phyloP scores from a whole-genome alignment of 2,888 invertebrate species.

The Cosmopolites sordidus region DNA sequence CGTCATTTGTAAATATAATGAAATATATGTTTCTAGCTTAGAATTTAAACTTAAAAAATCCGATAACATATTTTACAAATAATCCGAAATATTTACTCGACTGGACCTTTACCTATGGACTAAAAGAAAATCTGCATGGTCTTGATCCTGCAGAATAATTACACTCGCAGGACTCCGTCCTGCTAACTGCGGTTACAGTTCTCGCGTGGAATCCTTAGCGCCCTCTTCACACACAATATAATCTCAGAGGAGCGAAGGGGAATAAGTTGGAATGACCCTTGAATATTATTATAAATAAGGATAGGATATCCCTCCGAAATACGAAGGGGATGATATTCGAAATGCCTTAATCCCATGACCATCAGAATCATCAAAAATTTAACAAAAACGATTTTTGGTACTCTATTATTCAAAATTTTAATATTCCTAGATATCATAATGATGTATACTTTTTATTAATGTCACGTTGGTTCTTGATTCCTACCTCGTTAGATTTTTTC shows the following conservation, averaged over 20 bases:
- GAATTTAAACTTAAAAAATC: too few species aligned
- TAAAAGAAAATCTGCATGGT: constrained; percentile 16
- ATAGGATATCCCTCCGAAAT: background rate
- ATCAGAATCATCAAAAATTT: too few species aligned
- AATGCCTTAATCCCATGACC: background rate
- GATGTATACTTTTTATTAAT: too few species aligned
- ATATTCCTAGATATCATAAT: too few species aligned
- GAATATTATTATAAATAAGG: constrained; percentile 20
- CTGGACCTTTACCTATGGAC: background rate
- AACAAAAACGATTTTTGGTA: too few species aligned
- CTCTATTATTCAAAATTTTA: too few species aligned
- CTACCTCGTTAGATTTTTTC: too few species aligned
- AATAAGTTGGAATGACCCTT: constrained; percentile 23
- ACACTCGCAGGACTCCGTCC: constrained; percentile 24
- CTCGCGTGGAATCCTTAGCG: constrained; percentile 21
- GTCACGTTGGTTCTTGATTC: too few species aligned
- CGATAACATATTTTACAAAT: too few species aligned
- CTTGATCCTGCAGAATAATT: constrained; percentile 27
- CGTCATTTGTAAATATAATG: too few species aligned
- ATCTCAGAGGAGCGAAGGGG: constrained; percentile 20
- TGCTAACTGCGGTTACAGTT: constrained; percentile 22
- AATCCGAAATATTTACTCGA: too few species aligned
- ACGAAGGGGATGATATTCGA: background rate
- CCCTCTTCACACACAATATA: constrained; percentile 25
- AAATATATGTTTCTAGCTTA: too few species aligned